phyloP scores from a whole-genome alignment of 2,113 vertebrate species.

The Propithecus coquereli region DNA sequence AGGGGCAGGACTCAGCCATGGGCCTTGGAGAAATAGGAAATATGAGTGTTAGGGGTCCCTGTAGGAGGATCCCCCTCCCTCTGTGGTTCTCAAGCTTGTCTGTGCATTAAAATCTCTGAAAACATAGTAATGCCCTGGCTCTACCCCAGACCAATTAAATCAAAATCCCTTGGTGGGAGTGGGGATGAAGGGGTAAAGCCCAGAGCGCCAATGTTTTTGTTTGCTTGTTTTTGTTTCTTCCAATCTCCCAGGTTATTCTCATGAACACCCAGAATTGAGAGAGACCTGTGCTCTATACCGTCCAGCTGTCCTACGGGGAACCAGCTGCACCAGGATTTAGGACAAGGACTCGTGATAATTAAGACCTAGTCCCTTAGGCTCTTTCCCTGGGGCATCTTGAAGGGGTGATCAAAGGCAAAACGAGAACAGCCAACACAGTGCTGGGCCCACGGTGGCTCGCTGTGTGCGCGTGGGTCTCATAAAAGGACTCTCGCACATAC shows the following conservation, averaged over 20 bases:
- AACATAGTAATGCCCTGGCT: not conserved
- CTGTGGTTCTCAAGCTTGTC: not conserved
- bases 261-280: not conserved
- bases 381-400: not conserved
- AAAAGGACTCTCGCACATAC: not conserved
- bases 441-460: accelerated
- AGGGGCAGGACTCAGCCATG: not conserved
- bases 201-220: not conserved
- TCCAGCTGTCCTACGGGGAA: not conserved
- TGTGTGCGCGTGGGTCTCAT: not conserved
- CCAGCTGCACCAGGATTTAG: accelerated
- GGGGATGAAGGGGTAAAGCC: not conserved
- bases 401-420: not conserved
- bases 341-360: not conserved
- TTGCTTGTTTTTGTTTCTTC: not conserved
- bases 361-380: not conserved
- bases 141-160: not conserved
- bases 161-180: not conserved
- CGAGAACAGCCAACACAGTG: not conserved
- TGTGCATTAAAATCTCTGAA: not conserved
- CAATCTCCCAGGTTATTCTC: not conserved
- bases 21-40: not conserved
- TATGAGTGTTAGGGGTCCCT: too few relatives aligned
- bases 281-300: not conserved
- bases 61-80: not conserved